Conservation (phyloP, 2,888 invertebrate species). For the Agonopterix heracliana region DNA sequence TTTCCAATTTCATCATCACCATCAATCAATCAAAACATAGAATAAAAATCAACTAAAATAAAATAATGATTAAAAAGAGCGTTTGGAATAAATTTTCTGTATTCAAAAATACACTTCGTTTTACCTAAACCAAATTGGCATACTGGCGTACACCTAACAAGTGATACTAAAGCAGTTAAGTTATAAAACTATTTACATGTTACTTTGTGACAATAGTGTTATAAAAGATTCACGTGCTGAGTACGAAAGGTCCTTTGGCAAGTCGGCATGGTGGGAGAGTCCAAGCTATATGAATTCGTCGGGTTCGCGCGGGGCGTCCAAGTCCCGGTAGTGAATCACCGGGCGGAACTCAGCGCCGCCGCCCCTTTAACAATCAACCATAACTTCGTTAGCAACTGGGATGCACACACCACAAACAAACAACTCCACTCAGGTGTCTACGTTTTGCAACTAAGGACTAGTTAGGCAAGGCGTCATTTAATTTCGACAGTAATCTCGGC, state of each 20-base stretch:
- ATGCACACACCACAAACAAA: conserved; percentile 24
- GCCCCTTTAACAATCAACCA: conserved; percentile 80
- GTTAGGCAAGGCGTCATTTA: neutral
- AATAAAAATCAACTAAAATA: too few species aligned
- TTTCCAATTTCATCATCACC: too few species aligned
- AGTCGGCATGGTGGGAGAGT: conserved; percentile 26
- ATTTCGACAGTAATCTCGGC: conserved; percentile 42
- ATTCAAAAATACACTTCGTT: too few species aligned
- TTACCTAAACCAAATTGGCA: neutral
- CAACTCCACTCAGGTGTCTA: conserved; percentile 14
- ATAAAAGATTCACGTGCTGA: too few species aligned
- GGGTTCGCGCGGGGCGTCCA: conserved; percentile 94
- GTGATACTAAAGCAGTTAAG: too few species aligned
- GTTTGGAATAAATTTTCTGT: too few species aligned
- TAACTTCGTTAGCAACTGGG: conserved; percentile 19
- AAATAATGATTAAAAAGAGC: too few species aligned
- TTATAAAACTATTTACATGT: conserved; percentile 5
- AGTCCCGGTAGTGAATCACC: conserved; percentile 93
- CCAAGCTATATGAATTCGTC: conserved; percentile 85
- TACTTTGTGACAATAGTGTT: conserved; percentile 5
- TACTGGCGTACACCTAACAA: conserved; percentile 5
- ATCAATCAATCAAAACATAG: too few species aligned
- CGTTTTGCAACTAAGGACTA: neutral
- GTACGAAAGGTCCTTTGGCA: conserved; percentile 2
- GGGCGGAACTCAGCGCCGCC: conserved; percentile 88